These are phyloP conservation scores for Mystacornis crossleyi DNA, from an alignment of 2,113 vertebrate species.

Conservation along the genomic window DNA sequence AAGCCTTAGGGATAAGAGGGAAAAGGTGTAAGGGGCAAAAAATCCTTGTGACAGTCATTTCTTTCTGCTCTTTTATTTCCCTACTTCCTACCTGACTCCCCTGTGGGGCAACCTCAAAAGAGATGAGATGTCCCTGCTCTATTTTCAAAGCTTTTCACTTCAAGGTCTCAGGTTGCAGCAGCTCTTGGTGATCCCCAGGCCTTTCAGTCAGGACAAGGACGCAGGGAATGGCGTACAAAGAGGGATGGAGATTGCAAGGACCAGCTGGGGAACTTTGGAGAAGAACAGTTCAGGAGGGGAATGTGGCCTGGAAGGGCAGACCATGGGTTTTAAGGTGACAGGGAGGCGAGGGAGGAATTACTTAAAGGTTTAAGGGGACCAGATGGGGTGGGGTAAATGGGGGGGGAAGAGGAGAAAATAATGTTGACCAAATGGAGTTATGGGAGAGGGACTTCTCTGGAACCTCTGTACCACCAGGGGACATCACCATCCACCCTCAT, in stretches of 20 bases:
- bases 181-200: not conserved
- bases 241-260: not conserved
- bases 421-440: not conserved
- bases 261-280: not conserved
- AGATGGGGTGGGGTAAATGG: not conserved
- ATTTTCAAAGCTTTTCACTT: not conserved
- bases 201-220: not conserved
- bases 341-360: not conserved
- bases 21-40: not conserved
- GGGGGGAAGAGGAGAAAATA: not conserved
- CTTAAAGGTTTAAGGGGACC: not conserved
- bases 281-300: not conserved
- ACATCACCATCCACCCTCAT: not conserved
- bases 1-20: not conserved
- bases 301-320: not conserved
- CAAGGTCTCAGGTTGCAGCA: not conserved
- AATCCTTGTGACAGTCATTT: not conserved
- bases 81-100: not conserved
- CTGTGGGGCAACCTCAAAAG: not conserved
- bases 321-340: not conserved
- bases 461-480: fast-evolving
- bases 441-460: not conserved
- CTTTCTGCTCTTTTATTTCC: not conserved
- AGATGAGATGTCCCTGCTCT: not conserved
- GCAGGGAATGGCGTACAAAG: not conserved